phyloP scores from a whole-genome alignment of 2,113 vertebrate species.

The Chiloscyllium plagiosum region DNA sequence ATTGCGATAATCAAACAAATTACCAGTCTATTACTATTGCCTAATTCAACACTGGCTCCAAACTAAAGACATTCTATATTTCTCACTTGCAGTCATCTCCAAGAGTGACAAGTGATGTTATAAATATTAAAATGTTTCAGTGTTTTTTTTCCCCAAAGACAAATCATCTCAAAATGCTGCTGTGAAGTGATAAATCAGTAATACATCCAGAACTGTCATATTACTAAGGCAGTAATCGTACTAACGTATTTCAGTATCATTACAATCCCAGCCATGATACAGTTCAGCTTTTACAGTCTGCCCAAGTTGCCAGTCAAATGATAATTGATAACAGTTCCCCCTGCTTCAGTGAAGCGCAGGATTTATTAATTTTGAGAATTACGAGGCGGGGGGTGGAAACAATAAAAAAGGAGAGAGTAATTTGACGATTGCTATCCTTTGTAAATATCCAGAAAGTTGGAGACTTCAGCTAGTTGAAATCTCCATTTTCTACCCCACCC shows the following conservation, averaged over 20 bases:
- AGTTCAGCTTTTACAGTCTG: conserved; percentile 33
- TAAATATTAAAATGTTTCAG: conserved; percentile 37
- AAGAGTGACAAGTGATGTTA: conserved; percentile 33
- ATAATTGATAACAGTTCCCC: neutral
- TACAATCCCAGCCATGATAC: conserved; percentile 31
- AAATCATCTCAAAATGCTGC: conserved; percentile 36
- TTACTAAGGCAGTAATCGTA: conserved; percentile 24
- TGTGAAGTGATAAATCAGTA: conserved; percentile 37
- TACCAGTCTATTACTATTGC: conserved; percentile 27
- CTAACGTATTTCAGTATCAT: conserved; percentile 28
- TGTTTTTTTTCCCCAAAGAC: conserved; percentile 27
- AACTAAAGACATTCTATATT: conserved; percentile 16
- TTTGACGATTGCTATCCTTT: neutral
- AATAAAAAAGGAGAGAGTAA: neutral
- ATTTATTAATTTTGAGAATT: conserved; percentile 20
- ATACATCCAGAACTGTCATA: conserved; percentile 36
- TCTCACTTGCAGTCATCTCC: conserved; percentile 21
- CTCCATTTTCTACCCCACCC: neutral
- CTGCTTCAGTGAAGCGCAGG: neutral
- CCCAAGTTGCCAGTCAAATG: conserved; percentile 19
- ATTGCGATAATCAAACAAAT: conserved; percentile 30
- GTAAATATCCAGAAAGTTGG: conserved; percentile 6
- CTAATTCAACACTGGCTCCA: conserved; percentile 15
- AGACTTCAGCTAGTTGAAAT: neutral
- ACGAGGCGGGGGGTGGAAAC: neutral